These are phyloP conservation scores for Augiades crinisus DNA, from an alignment of 2,888 invertebrate genomes.

Conservation along the genomic window DNA sequence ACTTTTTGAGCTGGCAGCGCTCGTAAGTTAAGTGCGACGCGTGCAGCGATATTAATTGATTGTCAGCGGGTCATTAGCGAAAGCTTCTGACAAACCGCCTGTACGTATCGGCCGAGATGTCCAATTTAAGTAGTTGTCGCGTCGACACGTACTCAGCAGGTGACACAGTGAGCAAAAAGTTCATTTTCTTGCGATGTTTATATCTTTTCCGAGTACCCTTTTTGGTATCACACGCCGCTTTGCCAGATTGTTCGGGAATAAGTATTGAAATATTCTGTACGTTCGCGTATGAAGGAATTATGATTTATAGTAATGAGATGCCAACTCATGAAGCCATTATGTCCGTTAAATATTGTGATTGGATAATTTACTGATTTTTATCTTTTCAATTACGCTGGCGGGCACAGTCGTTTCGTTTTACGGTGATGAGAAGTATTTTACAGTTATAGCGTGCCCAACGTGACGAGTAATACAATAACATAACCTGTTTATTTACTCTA, in stretches of 20 bases:
- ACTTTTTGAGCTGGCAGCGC: not conserved
- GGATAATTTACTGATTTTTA: slow-evolving; percentile 59
- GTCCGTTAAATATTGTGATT: slow-evolving; percentile 56
- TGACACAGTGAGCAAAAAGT: slow-evolving; percentile 50
- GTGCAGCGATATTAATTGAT: slow-evolving; percentile 39
- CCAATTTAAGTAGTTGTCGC: slow-evolving; percentile 56
- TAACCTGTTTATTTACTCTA: not conserved
- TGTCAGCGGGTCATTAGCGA: slow-evolving; percentile 46
- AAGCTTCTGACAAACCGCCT: slow-evolving; percentile 45
- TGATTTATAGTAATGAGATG: slow-evolving; percentile 53
- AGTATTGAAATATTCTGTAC: not conserved
- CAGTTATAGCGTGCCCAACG: not conserved
- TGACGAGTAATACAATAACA: not conserved
- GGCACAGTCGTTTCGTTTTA: slow-evolving; percentile 9
- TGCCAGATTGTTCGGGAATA: not conserved
- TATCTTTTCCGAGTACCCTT: slow-evolving; percentile 41
- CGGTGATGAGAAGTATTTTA: slow-evolving; percentile 4
- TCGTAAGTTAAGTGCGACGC: slow-evolving; percentile 15
- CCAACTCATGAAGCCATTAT: slow-evolving; percentile 51
- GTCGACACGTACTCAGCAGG: slow-evolving; percentile 49
- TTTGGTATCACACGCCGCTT: slow-evolving; percentile 42
- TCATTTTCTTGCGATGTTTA: slow-evolving; percentile 43
- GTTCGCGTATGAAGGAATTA: slow-evolving; percentile 33
- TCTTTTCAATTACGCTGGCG: slow-evolving; percentile 47
- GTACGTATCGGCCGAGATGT: slow-evolving; percentile 38